phyloP scores from a whole-genome alignment of 2,113 vertebrate genomes.

The Phainopepla nitens region DNA sequence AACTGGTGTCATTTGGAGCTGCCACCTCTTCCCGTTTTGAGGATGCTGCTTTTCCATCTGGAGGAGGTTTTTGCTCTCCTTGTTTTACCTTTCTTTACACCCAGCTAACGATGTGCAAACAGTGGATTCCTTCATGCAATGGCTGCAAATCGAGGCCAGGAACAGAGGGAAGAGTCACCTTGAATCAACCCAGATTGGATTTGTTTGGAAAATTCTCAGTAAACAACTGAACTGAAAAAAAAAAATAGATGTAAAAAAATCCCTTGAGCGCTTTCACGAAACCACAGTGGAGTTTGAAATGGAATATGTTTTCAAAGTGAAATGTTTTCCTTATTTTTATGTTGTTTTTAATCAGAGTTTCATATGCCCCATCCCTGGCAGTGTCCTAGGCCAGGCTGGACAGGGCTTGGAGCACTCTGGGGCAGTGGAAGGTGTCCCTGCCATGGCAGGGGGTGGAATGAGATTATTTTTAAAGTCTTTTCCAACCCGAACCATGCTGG shows the following conservation, averaged over 20 bases:
- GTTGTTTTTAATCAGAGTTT: background rate
- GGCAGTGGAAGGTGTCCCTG: background rate
- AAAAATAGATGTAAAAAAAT: background rate
- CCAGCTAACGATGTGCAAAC: background rate
- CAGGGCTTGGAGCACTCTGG: background rate
- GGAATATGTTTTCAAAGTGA: background rate
- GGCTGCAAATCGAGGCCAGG: background rate
- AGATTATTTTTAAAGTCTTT: background rate
- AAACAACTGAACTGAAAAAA: background rate
- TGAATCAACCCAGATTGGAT: background rate
- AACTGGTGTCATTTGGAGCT: background rate
- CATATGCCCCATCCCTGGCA: background rate
- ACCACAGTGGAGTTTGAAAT: background rate
- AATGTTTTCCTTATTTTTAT: background rate
- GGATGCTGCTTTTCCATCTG: background rate
- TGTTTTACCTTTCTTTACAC: background rate
- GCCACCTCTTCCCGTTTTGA: background rate
- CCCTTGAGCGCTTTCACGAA: background rate
- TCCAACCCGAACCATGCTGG: background rate
- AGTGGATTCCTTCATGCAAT: background rate
- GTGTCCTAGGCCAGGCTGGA: background rate
- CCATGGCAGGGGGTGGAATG: background rate
- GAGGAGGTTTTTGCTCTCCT: background rate
- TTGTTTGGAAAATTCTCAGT: constrained; percentile 11
- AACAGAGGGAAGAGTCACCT: background rate